Percentiles rank a stretch among this genome's conserved stretches.
Conservation (phyloP, 92 coral and sea anemone genomes). For the Phenganax subtilis region DNA sequence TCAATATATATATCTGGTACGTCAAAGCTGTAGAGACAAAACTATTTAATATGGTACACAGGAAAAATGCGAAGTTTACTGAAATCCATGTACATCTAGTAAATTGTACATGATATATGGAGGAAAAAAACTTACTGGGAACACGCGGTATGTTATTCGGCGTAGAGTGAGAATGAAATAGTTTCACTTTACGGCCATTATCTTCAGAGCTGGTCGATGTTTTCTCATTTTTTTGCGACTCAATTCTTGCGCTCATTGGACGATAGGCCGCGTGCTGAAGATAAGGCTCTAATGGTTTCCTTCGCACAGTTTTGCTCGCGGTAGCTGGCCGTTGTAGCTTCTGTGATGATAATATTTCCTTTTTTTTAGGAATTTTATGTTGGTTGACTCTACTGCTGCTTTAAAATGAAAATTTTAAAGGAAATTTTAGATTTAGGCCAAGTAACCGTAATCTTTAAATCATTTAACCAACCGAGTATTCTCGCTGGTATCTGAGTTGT, state of each 20-base stretch:
- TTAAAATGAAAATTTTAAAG: background rate
- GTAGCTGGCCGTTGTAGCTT: background rate
- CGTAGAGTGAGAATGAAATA: conserved; percentile 1
- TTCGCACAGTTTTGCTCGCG: background rate
- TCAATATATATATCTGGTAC: conserved; percentile 77
- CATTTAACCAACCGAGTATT: conserved; percentile 5
- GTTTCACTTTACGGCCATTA: background rate
- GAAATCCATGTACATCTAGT: background rate
- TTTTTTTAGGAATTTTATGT: conserved; percentile 2
- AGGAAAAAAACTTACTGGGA: conserved; percentile 6
- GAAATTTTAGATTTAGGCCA: background rate
- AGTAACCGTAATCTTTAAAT: background rate
- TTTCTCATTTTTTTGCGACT: background rate
- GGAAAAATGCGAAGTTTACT: background rate
- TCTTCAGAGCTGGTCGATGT: conserved; percentile 8
- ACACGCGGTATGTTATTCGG: background rate
- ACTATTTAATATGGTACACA: background rate
- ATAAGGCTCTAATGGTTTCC: conserved; percentile 13
- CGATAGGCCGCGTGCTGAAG: conserved; percentile 9
- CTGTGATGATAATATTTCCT: background rate
- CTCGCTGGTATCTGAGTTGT: conserved; percentile 27
- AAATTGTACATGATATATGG: background rate
- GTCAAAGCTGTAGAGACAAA: conserved; percentile 57
- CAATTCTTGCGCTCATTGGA: conserved; percentile 19
- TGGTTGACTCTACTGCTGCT: background rate